Conservation (phyloP, 2,113 vertebrate species). For the Brachyhypopomus occidentalis region DNA sequence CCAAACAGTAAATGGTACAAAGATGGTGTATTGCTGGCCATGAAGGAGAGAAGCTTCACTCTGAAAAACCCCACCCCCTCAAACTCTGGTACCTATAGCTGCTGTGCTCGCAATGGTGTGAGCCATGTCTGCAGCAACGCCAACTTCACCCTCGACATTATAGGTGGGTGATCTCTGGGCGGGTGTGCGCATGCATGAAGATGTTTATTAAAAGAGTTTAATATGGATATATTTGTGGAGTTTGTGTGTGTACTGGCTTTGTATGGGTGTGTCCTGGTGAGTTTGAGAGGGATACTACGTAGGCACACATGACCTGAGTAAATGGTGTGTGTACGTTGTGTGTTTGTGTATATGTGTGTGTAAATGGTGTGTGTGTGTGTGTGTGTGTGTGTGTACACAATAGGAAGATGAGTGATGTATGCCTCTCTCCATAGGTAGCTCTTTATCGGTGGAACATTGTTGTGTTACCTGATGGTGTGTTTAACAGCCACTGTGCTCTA, state of each 20-base stretch:
- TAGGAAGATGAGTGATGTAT: no score
- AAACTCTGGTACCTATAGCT: conserved; percentile 87
- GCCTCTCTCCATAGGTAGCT: no score
- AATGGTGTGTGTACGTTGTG: no score
- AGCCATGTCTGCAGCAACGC: conserved; percentile 85
- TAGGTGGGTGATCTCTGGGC: conserved; percentile 74
- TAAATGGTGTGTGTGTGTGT: no score
- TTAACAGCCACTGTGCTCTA: no score
- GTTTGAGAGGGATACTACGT: not conserved
- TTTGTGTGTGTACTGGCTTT: not conserved
- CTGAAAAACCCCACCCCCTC: conserved; percentile 79
- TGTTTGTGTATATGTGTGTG: no score
- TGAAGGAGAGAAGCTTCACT: conserved; percentile 88
- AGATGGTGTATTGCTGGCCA: conserved; percentile 78
- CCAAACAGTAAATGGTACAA: conserved; percentile 91
- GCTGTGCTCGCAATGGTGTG: conserved; percentile 88
- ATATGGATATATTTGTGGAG: no score
- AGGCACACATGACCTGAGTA: no score
- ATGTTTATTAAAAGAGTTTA: not conserved
- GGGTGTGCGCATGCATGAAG: not conserved
- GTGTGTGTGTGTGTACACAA: no score
- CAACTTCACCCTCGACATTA: conserved; percentile 89
- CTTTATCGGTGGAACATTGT: no score
- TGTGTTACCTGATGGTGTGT: no score
- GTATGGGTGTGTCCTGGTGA: not conserved